These are phyloP conservation scores for Neuroterus valhalla DNA, from an alignment of 1,140 invertebrate genomes.

Conservation along the genomic window DNA sequence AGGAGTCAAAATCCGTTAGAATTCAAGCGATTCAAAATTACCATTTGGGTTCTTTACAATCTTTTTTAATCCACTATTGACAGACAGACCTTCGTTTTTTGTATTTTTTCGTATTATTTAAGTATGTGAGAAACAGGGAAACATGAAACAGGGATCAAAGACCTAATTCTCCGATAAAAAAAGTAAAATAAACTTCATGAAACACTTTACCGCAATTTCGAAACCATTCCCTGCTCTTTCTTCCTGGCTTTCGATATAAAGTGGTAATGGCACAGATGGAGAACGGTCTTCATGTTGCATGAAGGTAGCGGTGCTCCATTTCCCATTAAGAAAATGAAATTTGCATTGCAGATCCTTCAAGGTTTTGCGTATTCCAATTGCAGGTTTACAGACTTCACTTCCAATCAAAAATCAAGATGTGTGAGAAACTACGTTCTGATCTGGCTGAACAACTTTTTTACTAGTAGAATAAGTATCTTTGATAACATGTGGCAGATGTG, in stretches of 20 bases:
- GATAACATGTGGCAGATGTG: no score
- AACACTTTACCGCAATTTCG: not conserved
- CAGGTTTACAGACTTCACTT: not conserved
- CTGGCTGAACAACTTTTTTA: not conserved
- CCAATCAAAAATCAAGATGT: slow-evolving; percentile 15
- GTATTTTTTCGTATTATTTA: no score
- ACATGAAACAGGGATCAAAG: not conserved
- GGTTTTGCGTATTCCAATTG: slow-evolving; percentile 36
- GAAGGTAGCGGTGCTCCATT: slow-evolving; percentile 19
- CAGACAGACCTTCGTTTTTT: no score
- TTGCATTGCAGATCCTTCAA: slow-evolving; percentile 45
- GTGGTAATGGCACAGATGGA: slow-evolving; percentile 27
- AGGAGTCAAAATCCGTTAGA: no score
- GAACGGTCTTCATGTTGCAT: slow-evolving; percentile 25
- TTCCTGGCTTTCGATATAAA: not conserved
- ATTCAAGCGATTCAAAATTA: no score
- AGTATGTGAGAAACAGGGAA: not conserved
- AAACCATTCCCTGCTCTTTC: slow-evolving; percentile 18
- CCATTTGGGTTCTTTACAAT: no score
- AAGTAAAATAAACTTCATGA: slow-evolving; percentile 24
- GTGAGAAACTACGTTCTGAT: not conserved
- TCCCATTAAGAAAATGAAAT: slow-evolving; percentile 53
- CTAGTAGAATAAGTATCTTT: not conserved
- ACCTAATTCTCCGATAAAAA: not conserved
- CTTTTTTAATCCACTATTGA: no score